These are phyloP conservation scores for Molorchus minor DNA, from an alignment of 2,888 invertebrate genomes.

Conservation along the genomic window DNA sequence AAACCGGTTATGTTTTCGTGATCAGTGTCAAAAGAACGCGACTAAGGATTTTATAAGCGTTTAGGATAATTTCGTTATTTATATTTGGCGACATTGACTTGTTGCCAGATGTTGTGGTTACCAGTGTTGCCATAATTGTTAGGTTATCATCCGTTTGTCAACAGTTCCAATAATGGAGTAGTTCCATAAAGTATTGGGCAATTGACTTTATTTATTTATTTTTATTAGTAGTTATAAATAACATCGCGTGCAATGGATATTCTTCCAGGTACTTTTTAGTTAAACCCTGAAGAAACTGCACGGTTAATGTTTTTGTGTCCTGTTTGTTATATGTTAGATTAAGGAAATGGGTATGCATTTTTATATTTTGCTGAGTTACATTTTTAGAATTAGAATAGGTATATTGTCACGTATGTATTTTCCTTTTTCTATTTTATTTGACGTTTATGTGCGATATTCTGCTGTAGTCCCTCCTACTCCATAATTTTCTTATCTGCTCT, in stretches of 20 bases:
- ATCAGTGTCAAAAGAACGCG: no score
- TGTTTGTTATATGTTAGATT: slow-evolving; percentile 36
- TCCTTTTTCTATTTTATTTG: no score
- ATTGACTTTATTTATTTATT: slow-evolving; percentile 51
- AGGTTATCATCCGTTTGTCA: slow-evolving; percentile 12
- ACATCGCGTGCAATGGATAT: slow-evolving; percentile 52
- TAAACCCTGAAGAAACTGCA: slow-evolving; percentile 42
- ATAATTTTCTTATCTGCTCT: slow-evolving; percentile 28
- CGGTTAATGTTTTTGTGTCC: slow-evolving; percentile 43
- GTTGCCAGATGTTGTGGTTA: no score
- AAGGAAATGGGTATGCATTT: slow-evolving; percentile 53
- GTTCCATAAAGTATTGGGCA: slow-evolving; percentile 37
- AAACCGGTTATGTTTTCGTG: no score
- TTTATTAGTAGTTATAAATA: slow-evolving; percentile 48
- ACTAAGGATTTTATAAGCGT: no score
- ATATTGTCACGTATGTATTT: slow-evolving; percentile 4
- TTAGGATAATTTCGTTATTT: no score
- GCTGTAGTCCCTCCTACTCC: no score
- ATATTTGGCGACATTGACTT: no score
- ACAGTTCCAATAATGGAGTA: slow-evolving; percentile 34
- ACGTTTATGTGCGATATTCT: no score
- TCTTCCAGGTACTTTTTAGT: slow-evolving; percentile 55
- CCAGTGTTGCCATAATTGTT: no score
- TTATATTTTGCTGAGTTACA: slow-evolving; percentile 30
- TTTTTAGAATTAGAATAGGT: slow-evolving; percentile 20